Evolutionary conservation across 2,888 invertebrate species (phyloP).

Genomic region (Cybosia mesomella): DNA sequence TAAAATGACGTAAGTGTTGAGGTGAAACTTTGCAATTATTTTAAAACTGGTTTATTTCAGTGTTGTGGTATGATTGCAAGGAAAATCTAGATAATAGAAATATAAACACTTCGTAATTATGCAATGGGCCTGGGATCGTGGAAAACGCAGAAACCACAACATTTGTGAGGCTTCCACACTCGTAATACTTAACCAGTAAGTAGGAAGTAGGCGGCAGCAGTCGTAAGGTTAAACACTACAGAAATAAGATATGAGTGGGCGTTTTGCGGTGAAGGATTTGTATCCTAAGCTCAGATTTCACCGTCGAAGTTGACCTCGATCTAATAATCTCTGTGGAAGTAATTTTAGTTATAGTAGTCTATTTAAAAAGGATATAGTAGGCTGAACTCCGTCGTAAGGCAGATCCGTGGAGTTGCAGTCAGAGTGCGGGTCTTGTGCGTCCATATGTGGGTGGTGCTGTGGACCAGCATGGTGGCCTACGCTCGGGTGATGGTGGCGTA

Average conservation of each 20-base stretch:
- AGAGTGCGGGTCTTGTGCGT: slow-evolving; percentile 94
- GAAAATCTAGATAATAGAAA: slow-evolving; percentile 25
- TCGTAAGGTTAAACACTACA: slow-evolving; percentile 86
- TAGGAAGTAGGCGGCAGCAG: slow-evolving; percentile 80
- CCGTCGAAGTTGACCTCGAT: slow-evolving; percentile 50
- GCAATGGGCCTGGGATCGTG: slow-evolving; percentile 45
- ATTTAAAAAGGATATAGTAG: slow-evolving; percentile 96
- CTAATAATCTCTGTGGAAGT: slow-evolving; percentile 31
- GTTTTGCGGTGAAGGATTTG: slow-evolving; percentile 62
- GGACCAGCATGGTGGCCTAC: slow-evolving; percentile 92
- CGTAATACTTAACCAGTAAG: slow-evolving; percentile 78
- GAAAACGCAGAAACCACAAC: slow-evolving; percentile 82
- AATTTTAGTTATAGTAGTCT: slow-evolving; percentile 25
- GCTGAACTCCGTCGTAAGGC: slow-evolving; percentile 96
- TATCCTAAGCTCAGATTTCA: slow-evolving; percentile 54
- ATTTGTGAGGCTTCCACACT: slow-evolving; percentile 82
- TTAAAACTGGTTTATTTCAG: slow-evolving; percentile 7
- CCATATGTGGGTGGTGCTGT: slow-evolving; percentile 92
- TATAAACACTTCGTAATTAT: slow-evolving; percentile 35
- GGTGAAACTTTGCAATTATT: not conserved
- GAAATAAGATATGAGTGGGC: slow-evolving; percentile 85
- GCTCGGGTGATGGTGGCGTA: slow-evolving; percentile 90
- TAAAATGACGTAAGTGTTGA: not conserved
- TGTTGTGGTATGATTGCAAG: slow-evolving; percentile 17
- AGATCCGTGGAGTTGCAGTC: slow-evolving; percentile 97